phyloP scores from a whole-genome alignment of 1,140 invertebrate genomes.

The Microplitis demolitor region DNA sequence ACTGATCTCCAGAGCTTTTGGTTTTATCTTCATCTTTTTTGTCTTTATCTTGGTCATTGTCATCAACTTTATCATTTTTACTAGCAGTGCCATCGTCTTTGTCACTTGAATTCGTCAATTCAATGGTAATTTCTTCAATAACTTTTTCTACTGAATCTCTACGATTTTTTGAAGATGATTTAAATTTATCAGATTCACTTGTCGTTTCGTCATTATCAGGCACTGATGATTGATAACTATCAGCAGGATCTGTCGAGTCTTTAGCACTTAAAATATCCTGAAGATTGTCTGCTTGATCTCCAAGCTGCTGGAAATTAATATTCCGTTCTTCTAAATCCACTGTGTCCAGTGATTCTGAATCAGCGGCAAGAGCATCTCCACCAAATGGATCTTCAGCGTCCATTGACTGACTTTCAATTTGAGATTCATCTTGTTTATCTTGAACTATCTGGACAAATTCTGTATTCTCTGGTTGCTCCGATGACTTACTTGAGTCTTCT shows the following conservation, averaged over 20 bases:
- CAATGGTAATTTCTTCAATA: not conserved
- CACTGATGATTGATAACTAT: not conserved
- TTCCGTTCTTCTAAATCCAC: constrained; percentile 36
- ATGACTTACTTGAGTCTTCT: too few relatives aligned
- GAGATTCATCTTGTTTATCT: constrained; percentile 55
- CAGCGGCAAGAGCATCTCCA: constrained; percentile 45
- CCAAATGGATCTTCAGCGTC: constrained; percentile 60
- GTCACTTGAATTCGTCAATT: constrained; percentile 11
- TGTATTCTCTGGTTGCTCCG: constrained; percentile 43
- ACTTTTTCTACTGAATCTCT: constrained; percentile 5
- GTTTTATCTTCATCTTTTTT: constrained; percentile 17
- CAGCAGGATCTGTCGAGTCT: constrained; percentile 11
- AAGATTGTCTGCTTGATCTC: constrained; percentile 45
- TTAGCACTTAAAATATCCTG: constrained; percentile 44
- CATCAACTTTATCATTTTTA: not conserved
- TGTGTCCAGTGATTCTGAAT: constrained; percentile 46
- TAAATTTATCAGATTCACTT: too few relatives aligned
- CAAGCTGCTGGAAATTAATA: constrained; percentile 44
- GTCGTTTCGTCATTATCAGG: not conserved
- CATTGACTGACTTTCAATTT: constrained; percentile 49
- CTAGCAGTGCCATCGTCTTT: constrained; percentile 7
- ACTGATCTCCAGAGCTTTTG: constrained; percentile 35
- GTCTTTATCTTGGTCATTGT: constrained; percentile 5
- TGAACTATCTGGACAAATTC: constrained; percentile 57
- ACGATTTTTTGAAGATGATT: not conserved